Evolutionary conservation across 2,888 invertebrate species (phyloP), one percentile per base, ranked within the genome.

Genomic region (Leptinotarsa peninsularis): DNA sequence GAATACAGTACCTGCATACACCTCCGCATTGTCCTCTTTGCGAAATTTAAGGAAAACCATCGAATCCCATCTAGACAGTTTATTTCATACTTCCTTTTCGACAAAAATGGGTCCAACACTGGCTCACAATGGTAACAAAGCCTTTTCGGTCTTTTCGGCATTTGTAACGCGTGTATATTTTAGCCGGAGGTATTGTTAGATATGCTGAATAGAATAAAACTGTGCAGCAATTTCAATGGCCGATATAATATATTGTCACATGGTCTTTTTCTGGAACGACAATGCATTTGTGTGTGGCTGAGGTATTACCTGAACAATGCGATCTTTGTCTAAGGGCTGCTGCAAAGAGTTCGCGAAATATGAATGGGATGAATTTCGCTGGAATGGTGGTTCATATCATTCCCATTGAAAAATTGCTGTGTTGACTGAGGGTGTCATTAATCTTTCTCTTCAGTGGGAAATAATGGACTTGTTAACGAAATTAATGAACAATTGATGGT

Each of bases 101-200:
- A 87, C 87, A 86, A 85, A 84, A 85, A 87, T 87, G 87, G 87
- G 86, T 76, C 71, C 86, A 83, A 86, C 86, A 87, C 87, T 84
- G 84, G 82, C 80, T 81, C 78, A 87, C 88, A 87, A 87, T 85
- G 84, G 85, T 33, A 82, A 85, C 86, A 87, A 87, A 86, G 86
- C 87, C 87, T 88, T 79, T 80, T 80, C 78, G 80, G 80, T 76
- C 78, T 79, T 79, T 88, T 87, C 88, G 88, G 88, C 86, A 88
- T 88, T 88, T 85, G 87, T 84, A 88, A 88, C 88, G 88, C 88
- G 88, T 88, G 88, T 88, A 88, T 88, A 88, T 88, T 88, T 88
- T 88, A 87, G 87, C 86, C 84, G 72, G 81, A 80, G 81, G 84
- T 81, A 83, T 86, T 86, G 85, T 86, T 81, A 82, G 82, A 78